Conservation (phyloP, 1,140 invertebrate species). For the Danaus plexippus region DNA sequence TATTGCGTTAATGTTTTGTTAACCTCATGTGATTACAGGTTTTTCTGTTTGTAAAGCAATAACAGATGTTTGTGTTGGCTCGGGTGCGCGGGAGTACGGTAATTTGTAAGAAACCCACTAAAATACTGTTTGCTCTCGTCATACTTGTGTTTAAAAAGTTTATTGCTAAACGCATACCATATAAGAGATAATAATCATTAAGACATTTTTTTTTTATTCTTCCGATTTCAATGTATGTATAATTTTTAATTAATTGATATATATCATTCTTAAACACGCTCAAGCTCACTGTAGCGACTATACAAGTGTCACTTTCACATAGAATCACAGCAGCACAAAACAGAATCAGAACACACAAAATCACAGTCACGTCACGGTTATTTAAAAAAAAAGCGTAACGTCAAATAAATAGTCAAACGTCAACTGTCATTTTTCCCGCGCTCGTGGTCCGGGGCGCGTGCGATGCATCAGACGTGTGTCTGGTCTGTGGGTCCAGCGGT, state of each 20-base stretch:
- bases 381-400: slow-evolving; percentile 33
- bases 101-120: slow-evolving; percentile 16
- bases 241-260: too few species aligned
- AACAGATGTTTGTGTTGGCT: slow-evolving; percentile 53
- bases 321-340: slow-evolving; percentile 9
- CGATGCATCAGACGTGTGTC: slow-evolving; percentile 54
- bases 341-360: slow-evolving; percentile 18
- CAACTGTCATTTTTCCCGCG: slow-evolving; percentile 50
- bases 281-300: slow-evolving; percentile 12
- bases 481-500: slow-evolving; percentile 67
- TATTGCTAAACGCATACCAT: too few species aligned
- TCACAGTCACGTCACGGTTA: slow-evolving; percentile 24
- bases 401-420: slow-evolving; percentile 22
- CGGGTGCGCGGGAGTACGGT: slow-evolving; percentile 35
- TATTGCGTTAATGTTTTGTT: slow-evolving; percentile 63
- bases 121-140: slow-evolving; percentile 15
- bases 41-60: slow-evolving; percentile 65
- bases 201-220: too few species aligned
- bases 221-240: too few species aligned
- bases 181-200: too few species aligned
- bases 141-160: slow-evolving; percentile 6
- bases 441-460: slow-evolving; percentile 30
- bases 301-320: slow-evolving; percentile 6
- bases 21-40: slow-evolving; percentile 66
- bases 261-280: neutral